phyloP scores from a whole-genome alignment of 2,113 vertebrate genomes.

The Ophthalmolycus amberensis region DNA sequence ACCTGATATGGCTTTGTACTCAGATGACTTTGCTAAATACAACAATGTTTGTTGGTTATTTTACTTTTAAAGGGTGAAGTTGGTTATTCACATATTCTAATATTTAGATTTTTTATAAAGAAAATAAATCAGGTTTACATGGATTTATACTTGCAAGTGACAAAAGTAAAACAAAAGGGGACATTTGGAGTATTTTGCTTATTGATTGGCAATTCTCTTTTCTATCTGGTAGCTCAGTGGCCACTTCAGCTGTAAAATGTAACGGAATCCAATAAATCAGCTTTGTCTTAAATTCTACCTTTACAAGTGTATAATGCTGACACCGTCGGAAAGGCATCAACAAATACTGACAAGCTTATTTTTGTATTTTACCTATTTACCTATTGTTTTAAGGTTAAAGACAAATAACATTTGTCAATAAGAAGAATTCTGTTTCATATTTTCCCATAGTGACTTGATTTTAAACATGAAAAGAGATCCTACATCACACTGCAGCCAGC shows the following conservation, averaged over 20 bases:
- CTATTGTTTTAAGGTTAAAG: too few species aligned
- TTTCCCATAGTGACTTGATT: not conserved
- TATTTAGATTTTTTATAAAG: not conserved
- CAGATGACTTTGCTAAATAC: not conserved
- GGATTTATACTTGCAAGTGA: not conserved
- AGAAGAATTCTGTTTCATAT: not conserved
- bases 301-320: not conserved
- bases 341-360: not conserved
- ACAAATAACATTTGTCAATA: not conserved
- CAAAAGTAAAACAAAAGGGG: not conserved
- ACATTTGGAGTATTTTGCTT: not conserved
- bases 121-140: not conserved
- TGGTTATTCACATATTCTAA: not conserved
- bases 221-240: not conserved
- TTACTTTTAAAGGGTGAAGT: not conserved
- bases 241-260: not conserved
- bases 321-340: not conserved
- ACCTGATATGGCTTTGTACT: not conserved
- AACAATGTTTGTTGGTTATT: not conserved
- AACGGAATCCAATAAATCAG: not conserved
- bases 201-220: not conserved
- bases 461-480: not conserved
- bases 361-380: not conserved
- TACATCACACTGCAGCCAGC: not conserved
- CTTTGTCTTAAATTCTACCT: not conserved